Evolutionary conservation across 2,888 invertebrate species (phyloP).

Genomic region (Pandemis heparana): DNA sequence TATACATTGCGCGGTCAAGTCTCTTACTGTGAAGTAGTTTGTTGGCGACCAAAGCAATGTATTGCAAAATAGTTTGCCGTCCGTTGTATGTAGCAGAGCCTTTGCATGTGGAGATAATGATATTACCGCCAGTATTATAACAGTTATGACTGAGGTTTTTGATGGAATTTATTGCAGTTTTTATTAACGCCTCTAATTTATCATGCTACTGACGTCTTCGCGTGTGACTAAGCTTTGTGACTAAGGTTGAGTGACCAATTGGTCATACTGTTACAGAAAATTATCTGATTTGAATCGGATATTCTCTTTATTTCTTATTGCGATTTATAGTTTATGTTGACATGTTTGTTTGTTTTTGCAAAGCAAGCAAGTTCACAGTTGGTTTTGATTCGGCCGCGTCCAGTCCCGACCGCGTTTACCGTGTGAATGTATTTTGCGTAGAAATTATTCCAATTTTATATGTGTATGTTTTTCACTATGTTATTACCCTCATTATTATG

Average conservation of each 20-base stretch:
- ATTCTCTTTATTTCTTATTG: no score
- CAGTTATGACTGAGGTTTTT: neutral
- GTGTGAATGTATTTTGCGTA: conserved; percentile 57
- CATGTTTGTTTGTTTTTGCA: neutral
- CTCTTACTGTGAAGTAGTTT: no score
- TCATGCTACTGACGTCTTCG: neutral
- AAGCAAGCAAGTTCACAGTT: conserved; percentile 11
- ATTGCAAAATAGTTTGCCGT: no score
- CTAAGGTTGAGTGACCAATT: neutral
- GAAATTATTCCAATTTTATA: conserved; percentile 67
- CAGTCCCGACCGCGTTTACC: conserved; percentile 47
- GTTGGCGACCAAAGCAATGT: no score
- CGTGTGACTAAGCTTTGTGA: neutral
- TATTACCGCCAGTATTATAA: conserved; percentile 5
- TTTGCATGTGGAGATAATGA: neutral
- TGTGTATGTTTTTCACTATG: conserved; percentile 49
- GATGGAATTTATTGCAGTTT: neutral
- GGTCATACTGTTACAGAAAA: neutral
- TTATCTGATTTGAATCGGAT: neutral
- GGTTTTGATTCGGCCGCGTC: conserved; percentile 19
- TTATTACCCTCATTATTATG: conserved; percentile 60
- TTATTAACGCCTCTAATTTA: neutral
- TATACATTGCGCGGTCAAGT: no score
- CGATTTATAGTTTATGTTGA: neutral
- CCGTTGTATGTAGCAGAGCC: neutral